These are phyloP conservation scores for Coelopa frigida DNA, from an alignment of 1,140 invertebrate genomes.

Conservation along the genomic window DNA sequence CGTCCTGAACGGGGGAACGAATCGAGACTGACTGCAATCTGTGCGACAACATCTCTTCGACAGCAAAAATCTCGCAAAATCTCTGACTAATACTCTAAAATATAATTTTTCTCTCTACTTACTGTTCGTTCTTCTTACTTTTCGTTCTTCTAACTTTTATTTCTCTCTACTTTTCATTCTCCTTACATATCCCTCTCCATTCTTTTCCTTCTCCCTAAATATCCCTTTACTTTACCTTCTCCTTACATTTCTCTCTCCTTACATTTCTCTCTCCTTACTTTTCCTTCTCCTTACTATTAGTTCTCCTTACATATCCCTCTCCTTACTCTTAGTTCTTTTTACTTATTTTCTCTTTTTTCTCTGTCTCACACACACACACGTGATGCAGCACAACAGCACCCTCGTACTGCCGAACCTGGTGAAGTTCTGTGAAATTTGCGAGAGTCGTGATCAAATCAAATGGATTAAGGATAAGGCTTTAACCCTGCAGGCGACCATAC, in stretches of 20 bases:
- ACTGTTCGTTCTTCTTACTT: not conserved
- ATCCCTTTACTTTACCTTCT: not conserved
- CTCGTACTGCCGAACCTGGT: constrained; percentile 39
- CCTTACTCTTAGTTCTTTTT: not conserved
- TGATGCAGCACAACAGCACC: constrained; percentile 33
- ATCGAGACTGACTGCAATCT: too few species aligned
- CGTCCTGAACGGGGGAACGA: too few species aligned
- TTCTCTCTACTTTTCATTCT: not conserved
- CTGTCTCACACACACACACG: not conserved
- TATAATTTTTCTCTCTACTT: not conserved
- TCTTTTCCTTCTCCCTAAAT: not conserved
- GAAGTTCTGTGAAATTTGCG: constrained; percentile 42
- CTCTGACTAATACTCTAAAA: too few species aligned
- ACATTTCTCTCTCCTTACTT: too few species aligned
- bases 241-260: not conserved
- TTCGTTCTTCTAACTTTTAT: constrained; percentile 1
- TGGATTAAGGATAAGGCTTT: constrained; percentile 41
- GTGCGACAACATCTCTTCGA: too few species aligned
- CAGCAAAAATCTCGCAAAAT: too few species aligned
- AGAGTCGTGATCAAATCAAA: constrained; percentile 43
- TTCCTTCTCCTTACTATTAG: too few species aligned
- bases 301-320: too few species aligned
- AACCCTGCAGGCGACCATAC: constrained; percentile 37
- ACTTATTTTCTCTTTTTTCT: constrained; percentile 3
- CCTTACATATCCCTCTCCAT: not conserved